Evolutionary conservation across 2,797 vertebrate genomes (phyloP), one percentile per base, ranked within the genome.

Genomic region (Acipenser oxyrinchus): DNA sequence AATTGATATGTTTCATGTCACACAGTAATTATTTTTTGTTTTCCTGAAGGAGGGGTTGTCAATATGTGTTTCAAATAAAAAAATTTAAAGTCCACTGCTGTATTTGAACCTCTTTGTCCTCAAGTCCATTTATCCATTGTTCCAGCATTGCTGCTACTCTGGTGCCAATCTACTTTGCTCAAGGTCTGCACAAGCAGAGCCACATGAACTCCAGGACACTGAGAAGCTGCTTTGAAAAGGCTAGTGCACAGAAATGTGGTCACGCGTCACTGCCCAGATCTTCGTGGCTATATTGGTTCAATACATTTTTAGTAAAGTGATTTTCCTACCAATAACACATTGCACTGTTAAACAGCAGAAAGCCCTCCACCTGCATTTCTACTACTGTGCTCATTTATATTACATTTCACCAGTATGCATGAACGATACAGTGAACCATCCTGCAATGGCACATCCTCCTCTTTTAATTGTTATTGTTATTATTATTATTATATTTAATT

Each of bases 301-400:
- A 77, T 76, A 80, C 77, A 10, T 81, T 71, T 69, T 49, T 67
- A 62, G 66, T 77, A 72, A 65, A 64, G 60, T 69, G 49, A 66
- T 70, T 60, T 61, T 69, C 66, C 60, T 67, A 57, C 73, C 51
- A 71, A 81, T 70, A 49, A 83, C 85, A 75, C 84, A 84, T 78
- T 87, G 87, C 84, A 86, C 82, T 86, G 85, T 87, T 78, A 82
- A 84, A 85, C 81, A 82, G 81, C 82, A 81, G 83, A 79, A 79
- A 79, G 82, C 72, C 69, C 71, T 66, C 69, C 70, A 68, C 74
- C 37, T 60, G 55, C 13, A 65, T 15, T 66, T 84, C 72, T 72
- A 72, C 72, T 75, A 70, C 69, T 70, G 51, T 37, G 58, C 64
- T 69, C 50, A 60, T 66, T 49, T 66, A 18, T 59, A 52, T 53